phyloP scores from a whole-genome alignment of 92 coral and sea anemone genomes.

The Epizoanthus scotinus region DNA sequence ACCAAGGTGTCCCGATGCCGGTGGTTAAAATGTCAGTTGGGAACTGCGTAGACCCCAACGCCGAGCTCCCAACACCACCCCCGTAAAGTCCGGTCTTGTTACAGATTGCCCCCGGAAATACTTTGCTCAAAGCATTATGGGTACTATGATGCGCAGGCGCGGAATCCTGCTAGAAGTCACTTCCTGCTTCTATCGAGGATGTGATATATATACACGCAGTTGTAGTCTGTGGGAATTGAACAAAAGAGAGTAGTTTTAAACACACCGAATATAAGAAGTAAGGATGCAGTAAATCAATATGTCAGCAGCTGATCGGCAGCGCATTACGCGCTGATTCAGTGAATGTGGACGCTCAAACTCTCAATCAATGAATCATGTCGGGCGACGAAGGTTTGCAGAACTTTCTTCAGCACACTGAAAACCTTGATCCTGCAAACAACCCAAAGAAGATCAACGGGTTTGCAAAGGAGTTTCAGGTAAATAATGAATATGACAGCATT shows the following conservation, averaged over 20 bases:
- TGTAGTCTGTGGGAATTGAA: background rate
- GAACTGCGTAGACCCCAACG: too few relatives aligned
- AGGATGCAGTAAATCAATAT: slow-evolving; percentile 7
- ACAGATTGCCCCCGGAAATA: too few relatives aligned
- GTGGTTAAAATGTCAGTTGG: too few relatives aligned
- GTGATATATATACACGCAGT: background rate
- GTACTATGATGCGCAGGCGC: slow-evolving; percentile 2
- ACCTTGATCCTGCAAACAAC: slow-evolving; percentile 64
- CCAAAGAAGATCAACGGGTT: slow-evolving; percentile 77
- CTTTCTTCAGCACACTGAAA: slow-evolving; percentile 67
- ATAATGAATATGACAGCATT: background rate
- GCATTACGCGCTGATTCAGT: background rate
- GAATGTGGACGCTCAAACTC: background rate
- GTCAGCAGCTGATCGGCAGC: slow-evolving; percentile 9
- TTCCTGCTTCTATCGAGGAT: slow-evolving; percentile 15
- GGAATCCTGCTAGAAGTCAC: background rate
- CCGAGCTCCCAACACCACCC: too few relatives aligned
- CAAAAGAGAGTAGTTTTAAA: background rate
- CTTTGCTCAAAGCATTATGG: background rate
- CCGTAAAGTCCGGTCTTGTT: too few relatives aligned
- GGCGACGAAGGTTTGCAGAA: slow-evolving; percentile 49
- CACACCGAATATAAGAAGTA: background rate
- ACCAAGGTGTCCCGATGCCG: too few relatives aligned
- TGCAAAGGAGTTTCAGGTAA: slow-evolving; percentile 91
- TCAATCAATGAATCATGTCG: slow-evolving; percentile 32